phyloP scores from a whole-genome alignment of 2,113 vertebrate species.

The Melospiza georgiana region DNA sequence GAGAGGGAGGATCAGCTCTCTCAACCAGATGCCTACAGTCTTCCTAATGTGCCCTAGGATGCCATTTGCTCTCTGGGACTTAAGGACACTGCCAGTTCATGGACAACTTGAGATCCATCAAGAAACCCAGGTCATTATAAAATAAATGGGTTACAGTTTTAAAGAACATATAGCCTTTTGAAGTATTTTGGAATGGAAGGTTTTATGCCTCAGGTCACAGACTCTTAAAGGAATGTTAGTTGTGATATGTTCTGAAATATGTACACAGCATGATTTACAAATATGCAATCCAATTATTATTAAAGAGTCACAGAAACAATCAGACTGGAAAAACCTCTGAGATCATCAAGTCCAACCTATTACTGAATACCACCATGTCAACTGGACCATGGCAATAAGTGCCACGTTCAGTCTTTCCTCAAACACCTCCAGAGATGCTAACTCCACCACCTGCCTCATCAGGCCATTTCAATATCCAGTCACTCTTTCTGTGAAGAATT shows the following conservation, averaged over 20 bases:
- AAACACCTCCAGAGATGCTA: background rate
- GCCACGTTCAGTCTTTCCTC: background rate
- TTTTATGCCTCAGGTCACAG: background rate
- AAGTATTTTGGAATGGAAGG: background rate
- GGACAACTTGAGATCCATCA: background rate
- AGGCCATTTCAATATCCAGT: background rate
- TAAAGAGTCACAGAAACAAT: background rate
- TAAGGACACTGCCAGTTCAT: background rate
- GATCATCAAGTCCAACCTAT: rapidly evolving
- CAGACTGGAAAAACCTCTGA: background rate
- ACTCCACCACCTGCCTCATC: background rate
- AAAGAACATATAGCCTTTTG: background rate
- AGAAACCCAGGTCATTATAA: background rate
- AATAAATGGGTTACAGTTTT: background rate
- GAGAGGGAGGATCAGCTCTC: background rate
- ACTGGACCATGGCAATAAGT: background rate
- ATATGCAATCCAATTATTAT: background rate
- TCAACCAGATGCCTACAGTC: background rate
- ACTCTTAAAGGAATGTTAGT: background rate
- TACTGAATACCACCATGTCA: background rate
- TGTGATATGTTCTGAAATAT: background rate
- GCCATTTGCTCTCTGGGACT: background rate
- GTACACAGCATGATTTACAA: background rate
- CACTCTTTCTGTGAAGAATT: background rate
- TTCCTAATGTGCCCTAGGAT: background rate